Percentiles rank a stretch among this genome's conserved stretches.
Conservation (phyloP, 2,113 vertebrate species). For the Tenrec ecaudatus region DNA sequence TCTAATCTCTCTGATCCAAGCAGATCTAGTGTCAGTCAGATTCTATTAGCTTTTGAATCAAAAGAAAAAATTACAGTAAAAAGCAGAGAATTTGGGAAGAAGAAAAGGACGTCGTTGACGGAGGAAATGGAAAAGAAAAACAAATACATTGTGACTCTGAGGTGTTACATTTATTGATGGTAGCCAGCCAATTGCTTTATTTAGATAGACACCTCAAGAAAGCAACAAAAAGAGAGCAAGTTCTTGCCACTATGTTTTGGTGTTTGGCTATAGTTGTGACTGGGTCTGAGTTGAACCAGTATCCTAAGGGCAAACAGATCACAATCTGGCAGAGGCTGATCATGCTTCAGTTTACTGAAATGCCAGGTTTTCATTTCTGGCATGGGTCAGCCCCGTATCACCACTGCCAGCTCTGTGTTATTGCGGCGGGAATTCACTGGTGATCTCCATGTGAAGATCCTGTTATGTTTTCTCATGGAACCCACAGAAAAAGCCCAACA, state of each 20-base stretch:
- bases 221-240: background rate
- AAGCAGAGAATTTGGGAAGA: too few species aligned
- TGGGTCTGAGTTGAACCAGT: constrained; percentile 38
- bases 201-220: background rate
- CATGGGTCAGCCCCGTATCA: background rate
- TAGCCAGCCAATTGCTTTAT: background rate
- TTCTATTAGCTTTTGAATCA: too few species aligned
- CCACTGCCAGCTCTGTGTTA: background rate
- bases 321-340: background rate
- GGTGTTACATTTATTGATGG: too few species aligned
- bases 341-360: background rate
- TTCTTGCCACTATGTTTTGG: background rate
- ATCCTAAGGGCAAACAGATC: background rate
- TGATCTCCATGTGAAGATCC: background rate
- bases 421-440: background rate
- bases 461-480: background rate
- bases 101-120: too few species aligned
- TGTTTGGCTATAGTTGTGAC: background rate
- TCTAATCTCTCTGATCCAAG: background rate
- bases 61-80: too few species aligned
- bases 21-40: background rate
- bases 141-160: too few species aligned
- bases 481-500: background rate
- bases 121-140: too few species aligned
- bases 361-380: background rate